Percentiles rank a stretch among this genome's conserved stretches.
Conservation (phyloP, 2,113 vertebrate species). For the Ornithorhynchus anatinus region DNA sequence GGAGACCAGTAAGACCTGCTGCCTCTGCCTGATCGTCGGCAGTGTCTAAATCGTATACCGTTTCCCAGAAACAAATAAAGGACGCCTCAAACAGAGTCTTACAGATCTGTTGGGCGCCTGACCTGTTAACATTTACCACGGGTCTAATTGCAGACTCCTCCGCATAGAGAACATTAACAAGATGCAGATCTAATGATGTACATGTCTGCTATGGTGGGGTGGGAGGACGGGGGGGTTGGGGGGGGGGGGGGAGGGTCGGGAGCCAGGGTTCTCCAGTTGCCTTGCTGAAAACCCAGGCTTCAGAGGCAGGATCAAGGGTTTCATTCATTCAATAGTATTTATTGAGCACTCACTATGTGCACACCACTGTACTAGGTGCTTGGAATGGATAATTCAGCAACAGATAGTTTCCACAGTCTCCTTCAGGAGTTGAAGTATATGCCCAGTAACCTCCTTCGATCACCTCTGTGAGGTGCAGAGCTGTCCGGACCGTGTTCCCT, state of each 20-base stretch:
- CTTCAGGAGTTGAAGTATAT: not conserved
- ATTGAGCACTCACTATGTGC: too few relatives aligned
- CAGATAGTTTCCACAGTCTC: not conserved
- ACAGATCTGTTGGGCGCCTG: not conserved
- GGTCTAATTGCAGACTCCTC: not conserved
- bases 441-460: too few relatives aligned
- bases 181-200: conserved; percentile 14
- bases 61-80: conserved; percentile 1
- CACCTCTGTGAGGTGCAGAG: too few relatives aligned
- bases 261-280: not conserved
- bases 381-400: too few relatives aligned
- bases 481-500: too few relatives aligned
- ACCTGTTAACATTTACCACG: conserved; percentile 11
- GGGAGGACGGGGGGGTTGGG: too few relatives aligned
- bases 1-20: too few relatives aligned
- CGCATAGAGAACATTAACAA: not conserved
- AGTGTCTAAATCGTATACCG: not conserved
- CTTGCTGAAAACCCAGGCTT: not conserved
- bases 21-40: not conserved
- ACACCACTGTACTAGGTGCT: too few relatives aligned
- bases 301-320: not conserved
- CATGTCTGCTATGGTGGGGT: too few relatives aligned
- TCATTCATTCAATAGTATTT: too few relatives aligned
- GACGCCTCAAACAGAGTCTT: not conserved
- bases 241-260: not conserved